phyloP scores from a whole-genome alignment of 2,888 invertebrate genomes.

The Acanthoscelides obtectus region DNA sequence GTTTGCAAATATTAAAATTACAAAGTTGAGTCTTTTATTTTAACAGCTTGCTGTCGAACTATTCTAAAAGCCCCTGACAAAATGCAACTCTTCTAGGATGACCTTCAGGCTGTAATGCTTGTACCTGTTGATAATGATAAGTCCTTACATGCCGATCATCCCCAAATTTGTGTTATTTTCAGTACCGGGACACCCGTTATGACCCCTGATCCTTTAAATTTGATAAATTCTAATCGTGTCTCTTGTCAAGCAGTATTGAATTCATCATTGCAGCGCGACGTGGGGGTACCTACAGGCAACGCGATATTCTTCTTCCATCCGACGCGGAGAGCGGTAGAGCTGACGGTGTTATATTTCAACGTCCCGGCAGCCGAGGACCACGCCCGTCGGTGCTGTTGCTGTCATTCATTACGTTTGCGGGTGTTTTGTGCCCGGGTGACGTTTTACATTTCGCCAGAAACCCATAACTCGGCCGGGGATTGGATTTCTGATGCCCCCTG shows the following conservation, averaged over 20 bases:
- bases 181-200: no score
- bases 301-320: not conserved
- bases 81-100: no score
- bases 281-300: not conserved
- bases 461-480: not conserved
- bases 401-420: constrained; percentile 42
- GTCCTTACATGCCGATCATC: no score
- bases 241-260: not conserved
- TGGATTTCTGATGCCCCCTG: constrained; percentile 3
- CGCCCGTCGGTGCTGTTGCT: constrained; percentile 33
- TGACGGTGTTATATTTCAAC: constrained; percentile 45
- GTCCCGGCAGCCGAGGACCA: constrained; percentile 29
- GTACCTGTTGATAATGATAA: no score
- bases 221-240: no score
- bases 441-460: constrained; percentile 22
- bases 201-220: no score
- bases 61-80: no score
- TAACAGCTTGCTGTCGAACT: no score
- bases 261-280: not conserved
- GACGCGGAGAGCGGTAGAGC: not conserved
- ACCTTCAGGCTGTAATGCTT: no score
- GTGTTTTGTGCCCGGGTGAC: constrained; percentile 40
- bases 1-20: no score
- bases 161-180: no score
- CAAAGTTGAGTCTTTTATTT: no score